Conservation (phyloP, 2,888 invertebrate species). For the Herminia tarsipennalis region DNA sequence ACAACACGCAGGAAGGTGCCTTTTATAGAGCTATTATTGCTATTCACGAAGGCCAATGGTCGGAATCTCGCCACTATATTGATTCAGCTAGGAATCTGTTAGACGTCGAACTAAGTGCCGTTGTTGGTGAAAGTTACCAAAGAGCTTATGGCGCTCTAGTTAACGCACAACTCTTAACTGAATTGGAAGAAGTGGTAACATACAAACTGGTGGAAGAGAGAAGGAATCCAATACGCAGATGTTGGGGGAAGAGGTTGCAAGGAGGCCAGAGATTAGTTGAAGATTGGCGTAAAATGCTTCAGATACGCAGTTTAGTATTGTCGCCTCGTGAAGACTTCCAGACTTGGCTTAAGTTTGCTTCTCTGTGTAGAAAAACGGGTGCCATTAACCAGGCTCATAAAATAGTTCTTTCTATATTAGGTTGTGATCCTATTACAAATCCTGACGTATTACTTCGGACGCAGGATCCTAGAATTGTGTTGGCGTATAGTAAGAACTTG, state of each 20-base stretch:
- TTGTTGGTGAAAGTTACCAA: constrained; percentile 98
- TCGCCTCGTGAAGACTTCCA: constrained; percentile 97
- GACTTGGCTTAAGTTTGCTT: constrained; percentile 98
- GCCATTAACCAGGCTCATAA: constrained; percentile 95
- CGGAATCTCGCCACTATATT: constrained; percentile 91
- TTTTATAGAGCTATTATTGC: constrained; percentile 97
- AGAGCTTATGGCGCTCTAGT: constrained; percentile 98
- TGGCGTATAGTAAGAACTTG: constrained; percentile 98
- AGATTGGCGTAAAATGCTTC: constrained; percentile 99
- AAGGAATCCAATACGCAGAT: constrained; percentile 89
- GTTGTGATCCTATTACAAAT: constrained; percentile 91
- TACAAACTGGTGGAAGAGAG: constrained; percentile 98
- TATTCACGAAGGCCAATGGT: constrained; percentile 92
- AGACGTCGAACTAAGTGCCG: constrained; percentile 97
- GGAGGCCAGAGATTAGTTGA: constrained; percentile 98
- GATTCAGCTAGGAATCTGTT: constrained; percentile 96
- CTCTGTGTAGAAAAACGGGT: constrained; percentile 97
- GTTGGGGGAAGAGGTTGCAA: constrained; percentile 98
- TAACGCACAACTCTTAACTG: constrained; percentile 97
- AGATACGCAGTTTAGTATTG: constrained; percentile 96
- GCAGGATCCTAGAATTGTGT: constrained; percentile 93
- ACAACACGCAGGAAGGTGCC: constrained; percentile 97
- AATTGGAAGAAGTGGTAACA: constrained; percentile 98
- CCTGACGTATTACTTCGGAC: constrained; percentile 90
- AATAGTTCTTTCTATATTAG: constrained; percentile 93